phyloP scores from a whole-genome alignment of 2,113 vertebrate species.

The Chrysochloris asiatica region DNA sequence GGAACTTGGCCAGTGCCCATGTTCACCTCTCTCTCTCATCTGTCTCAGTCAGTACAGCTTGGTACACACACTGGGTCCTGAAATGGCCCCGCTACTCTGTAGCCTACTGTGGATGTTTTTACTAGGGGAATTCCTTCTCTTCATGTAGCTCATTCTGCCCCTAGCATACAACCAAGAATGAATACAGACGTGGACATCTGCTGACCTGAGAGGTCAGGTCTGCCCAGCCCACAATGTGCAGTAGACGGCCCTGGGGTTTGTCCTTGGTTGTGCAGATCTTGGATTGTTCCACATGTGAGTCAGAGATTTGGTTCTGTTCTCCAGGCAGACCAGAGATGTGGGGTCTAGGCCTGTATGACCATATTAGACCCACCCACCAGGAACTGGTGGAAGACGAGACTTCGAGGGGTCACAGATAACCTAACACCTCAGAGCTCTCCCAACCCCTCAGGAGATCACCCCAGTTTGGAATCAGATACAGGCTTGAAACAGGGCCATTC shows the following conservation, averaged over 20 bases:
- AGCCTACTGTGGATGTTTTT: background rate
- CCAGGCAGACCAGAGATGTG: background rate
- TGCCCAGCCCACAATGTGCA: background rate
- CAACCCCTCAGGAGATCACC: background rate
- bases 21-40: background rate
- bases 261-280: background rate
- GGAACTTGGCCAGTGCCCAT: background rate
- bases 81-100: background rate
- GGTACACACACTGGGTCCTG: background rate
- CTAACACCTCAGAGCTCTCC: background rate
- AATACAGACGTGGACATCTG: background rate
- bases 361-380: background rate
- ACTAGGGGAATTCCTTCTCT: background rate
- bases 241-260: background rate
- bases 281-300: background rate
- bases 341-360: background rate
- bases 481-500: background rate
- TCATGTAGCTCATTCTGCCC: background rate
- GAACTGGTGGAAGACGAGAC: background rate
- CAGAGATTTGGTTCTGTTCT: background rate
- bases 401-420: background rate
- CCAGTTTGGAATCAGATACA: no score
- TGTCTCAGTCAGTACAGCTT: no score
- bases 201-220: background rate
- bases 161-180: background rate